Percentiles rank a stretch among this genome's conserved stretches.
phyloP scores from a whole-genome alignment of 2,888 invertebrate species.

The Parnassius apollo region DNA sequence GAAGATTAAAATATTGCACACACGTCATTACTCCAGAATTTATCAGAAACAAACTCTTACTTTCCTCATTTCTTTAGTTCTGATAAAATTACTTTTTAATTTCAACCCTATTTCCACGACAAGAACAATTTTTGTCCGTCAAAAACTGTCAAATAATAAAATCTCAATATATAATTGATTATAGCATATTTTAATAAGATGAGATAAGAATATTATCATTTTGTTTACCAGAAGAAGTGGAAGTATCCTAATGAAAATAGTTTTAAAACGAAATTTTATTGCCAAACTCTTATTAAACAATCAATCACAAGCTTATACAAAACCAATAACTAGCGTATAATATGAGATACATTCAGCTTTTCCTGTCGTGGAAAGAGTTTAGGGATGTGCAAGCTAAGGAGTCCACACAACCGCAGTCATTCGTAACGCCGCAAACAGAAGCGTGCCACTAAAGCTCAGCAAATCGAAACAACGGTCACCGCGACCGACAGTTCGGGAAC shows the following conservation, averaged over 20 bases:
- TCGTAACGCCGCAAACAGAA: slow-evolving; percentile 37
- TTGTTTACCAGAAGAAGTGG: too few species aligned
- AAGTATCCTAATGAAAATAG: too few species aligned
- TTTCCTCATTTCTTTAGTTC: background rate
- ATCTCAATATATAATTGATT: too few species aligned
- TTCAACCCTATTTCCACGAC: slow-evolving; percentile 8
- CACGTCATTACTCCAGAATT: slow-evolving; percentile 13
- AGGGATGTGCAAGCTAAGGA: slow-evolving; percentile 24
- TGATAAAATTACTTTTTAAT: slow-evolving; percentile 6
- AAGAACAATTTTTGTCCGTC: background rate
- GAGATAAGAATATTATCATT: too few species aligned
- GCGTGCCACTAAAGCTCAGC: slow-evolving; percentile 55
- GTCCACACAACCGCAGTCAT: slow-evolving; percentile 28
- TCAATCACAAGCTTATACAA: too few species aligned
- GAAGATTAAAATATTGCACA: slow-evolving; percentile 5
- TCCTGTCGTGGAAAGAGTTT: slow-evolving; percentile 28
- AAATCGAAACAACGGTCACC: slow-evolving; percentile 50
- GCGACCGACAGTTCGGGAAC: slow-evolving; percentile 37
- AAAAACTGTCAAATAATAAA: too few species aligned
- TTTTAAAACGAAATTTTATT: too few species aligned
- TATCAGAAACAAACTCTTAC: slow-evolving; percentile 11
- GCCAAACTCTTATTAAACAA: too few species aligned
- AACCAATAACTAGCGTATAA: too few species aligned
- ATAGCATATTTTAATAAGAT: too few species aligned
- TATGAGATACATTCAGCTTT: background rate